Base-by-base conservation (phyloP, 1,140 invertebrate species). In the Drosophila mayri region DNA sequence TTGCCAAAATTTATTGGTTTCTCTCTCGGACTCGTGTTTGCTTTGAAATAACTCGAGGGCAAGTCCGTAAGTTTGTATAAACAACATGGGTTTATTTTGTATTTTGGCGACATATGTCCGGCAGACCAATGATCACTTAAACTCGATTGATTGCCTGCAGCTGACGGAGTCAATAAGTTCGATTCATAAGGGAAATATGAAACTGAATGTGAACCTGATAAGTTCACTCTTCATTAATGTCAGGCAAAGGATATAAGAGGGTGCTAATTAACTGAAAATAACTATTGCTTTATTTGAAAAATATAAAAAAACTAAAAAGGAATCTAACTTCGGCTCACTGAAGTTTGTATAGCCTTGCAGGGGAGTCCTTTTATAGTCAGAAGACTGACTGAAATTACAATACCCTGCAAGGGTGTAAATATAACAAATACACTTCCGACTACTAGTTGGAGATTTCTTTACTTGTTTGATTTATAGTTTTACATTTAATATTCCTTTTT, bases 61-160 rank as follows among this genome's bases (percentile, higher is more conserved):
- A 55, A 38, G 35, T 22, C 22, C 20, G 35, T n/a, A 55, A 38
- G 52, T 38, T 55, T 55, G 35, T 55, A 8, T n/a, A 38, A 55
- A 55, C 52, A 55, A 38, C 52, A 55, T 54, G 20, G 52, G 52
- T 38, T 55, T 55, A 55, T 25, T 25, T 38, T 38, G 52, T 38
- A 55, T 55, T 54, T 38, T 55, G 35, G 52, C 52, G 52, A 55
- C 52, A 55, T 55, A 55, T 55, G 52, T 38, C 52, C 35, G 52
- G 35, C 52, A 0, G 32, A n/a, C 52, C 52, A 55, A 55, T 55
- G 52, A 55, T 55, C 52, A 38, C 20, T 55, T 35, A 25, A 22
- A 55, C 22, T 38, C 52, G 52, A 55, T 5, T 55, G 52, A 55
- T 55, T 55, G 52, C 52, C 52, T 22, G 35, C 35, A 55, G 35